Evolutionary conservation across 1,140 invertebrate species (phyloP).

Genomic region (Dendroctonus valens): DNA sequence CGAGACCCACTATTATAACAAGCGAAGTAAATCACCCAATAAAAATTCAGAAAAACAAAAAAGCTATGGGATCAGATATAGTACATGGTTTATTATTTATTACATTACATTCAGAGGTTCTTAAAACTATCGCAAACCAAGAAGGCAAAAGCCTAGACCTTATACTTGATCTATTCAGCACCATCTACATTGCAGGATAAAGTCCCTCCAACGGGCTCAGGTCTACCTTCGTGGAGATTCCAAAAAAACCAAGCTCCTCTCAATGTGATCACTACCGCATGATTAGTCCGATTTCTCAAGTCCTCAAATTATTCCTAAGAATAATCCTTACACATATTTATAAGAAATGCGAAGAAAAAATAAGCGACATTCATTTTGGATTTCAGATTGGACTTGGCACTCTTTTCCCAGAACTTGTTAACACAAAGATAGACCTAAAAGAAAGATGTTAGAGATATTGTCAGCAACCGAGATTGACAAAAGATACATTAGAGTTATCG

Average conservation of each 20-base stretch:
- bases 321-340: not conserved
- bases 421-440: not conserved
- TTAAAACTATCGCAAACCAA: not conserved
- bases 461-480: not conserved
- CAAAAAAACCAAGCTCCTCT: not conserved
- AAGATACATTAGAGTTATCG: not conserved
- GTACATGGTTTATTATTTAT: no score
- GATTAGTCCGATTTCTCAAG: not conserved
- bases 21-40: no score
- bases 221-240: not conserved
- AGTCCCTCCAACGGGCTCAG: not conserved
- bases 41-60: no score
- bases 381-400: not conserved
- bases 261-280: not conserved
- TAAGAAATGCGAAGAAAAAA: not conserved
- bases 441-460: not conserved
- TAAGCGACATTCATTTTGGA: not conserved
- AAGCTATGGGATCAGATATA: no score
- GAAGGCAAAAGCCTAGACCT: conserved; percentile 1
- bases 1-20: no score
- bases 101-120: conserved; percentile 1
- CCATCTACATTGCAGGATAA: not conserved
- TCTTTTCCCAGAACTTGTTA: not conserved
- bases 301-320: no score
- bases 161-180: not conserved